Evolutionary conservation across 2,113 vertebrate genomes (phyloP).

Genomic region (Nannospalax galili): DNA sequence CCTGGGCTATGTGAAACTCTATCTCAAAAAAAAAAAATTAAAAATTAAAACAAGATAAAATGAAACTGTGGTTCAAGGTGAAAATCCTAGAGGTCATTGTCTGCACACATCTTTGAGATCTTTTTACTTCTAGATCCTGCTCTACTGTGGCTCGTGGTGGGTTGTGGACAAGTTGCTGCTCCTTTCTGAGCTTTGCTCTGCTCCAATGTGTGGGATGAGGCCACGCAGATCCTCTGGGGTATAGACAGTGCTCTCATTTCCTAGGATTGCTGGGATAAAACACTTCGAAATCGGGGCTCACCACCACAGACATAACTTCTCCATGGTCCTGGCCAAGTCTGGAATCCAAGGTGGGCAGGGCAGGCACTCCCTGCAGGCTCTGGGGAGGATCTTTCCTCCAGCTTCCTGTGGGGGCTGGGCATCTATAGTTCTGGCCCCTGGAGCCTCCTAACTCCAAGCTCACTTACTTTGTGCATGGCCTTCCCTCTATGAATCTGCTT

Average conservation of each 20-base stretch:
- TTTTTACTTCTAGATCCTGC: neutral
- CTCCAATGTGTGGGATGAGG: neutral
- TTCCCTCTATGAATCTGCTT: too few species aligned
- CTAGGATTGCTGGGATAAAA: neutral
- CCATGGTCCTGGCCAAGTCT: neutral
- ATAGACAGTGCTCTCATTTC: neutral
- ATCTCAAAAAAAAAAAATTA: too few species aligned
- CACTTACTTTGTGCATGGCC: neutral
- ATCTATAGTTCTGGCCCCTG: too few species aligned
- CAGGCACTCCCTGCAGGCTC: fast-evolving
- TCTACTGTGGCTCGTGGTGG: neutral
- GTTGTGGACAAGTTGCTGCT: neutral
- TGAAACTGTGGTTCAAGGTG: neutral
- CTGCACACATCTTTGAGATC: neutral
- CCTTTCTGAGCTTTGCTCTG: neutral
- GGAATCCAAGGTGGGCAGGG: neutral
- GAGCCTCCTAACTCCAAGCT: fast-evolving
- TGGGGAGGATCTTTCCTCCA: neutral
- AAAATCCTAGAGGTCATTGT: neutral
- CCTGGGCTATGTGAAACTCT: too few species aligned
- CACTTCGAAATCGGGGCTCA: neutral
- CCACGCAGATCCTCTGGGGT: neutral
- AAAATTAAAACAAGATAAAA: fast-evolving
- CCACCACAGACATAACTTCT: neutral
- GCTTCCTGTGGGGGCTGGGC: too few species aligned